Evolutionary conservation across 35 echinoderm and acorn worm genomes (phyloP), one percentile per base, ranked within the genome.

Genomic region (Nesometra sesokonis): DNA sequence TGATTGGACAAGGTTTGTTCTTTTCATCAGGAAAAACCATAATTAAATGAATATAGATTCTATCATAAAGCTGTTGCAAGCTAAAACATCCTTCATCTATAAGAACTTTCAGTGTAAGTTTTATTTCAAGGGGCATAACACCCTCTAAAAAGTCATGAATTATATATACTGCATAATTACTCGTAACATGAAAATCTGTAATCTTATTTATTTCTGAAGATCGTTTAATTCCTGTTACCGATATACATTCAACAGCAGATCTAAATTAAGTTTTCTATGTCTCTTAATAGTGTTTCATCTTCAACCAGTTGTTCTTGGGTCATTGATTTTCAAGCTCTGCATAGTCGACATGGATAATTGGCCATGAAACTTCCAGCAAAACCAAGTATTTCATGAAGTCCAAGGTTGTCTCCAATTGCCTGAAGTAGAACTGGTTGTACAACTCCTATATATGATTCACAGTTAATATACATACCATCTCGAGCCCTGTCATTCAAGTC

Each of bases 81-180:
- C 8, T 88, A 35, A 90, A 78, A 34, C 17, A 23, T 29, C 37
- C 77, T 77, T 87, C 17, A 19, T 83, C 84, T 87, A 93, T 88
- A 0, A 94, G 39, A 80, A 32, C 17, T 47, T 77, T 83, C 17
- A 93, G 35, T 0, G 90, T 46, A 5, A 94, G 77, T 27, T 94
- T 87, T 0, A 94, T n/a, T 84, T 88, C 92, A 17, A 90, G 17
- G 3, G 92, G 92, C 30, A 90, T 31, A 35, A 93, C 36, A 4
- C 92, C 92, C 47, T 94, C 92, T 31, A 85, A 36, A 47, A 94
- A 85, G 46, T 94, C 92, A 85, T 94, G 88, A 88, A 94, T 94
- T 1, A 85, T 31, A 52, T 94, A 88, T 5, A 84, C 17, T 2
- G 37, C 82, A 81, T 52, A 31, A 33, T 90, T 94, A 19, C 9